These are phyloP conservation scores for Eupithecia subfuscata DNA, from an alignment of 2,888 invertebrate species.

Conservation along the genomic window DNA sequence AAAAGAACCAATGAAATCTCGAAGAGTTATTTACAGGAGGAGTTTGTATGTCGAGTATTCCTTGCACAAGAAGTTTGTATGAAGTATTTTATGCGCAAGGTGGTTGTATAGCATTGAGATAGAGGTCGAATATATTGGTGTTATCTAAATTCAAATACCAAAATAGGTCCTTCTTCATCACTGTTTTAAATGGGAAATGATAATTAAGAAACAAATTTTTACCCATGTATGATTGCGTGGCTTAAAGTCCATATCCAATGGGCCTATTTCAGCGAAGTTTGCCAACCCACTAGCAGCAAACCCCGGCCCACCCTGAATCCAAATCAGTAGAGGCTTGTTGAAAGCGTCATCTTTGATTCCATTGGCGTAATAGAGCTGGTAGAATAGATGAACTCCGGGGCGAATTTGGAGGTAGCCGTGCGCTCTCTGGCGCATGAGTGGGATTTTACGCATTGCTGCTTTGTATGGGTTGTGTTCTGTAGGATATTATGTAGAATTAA, in stretches of 20 bases:
- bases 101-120: no score
- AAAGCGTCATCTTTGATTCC: constrained; percentile 82
- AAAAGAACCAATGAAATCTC: no score
- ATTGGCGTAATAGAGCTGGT: constrained; percentile 93
- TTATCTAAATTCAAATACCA: no score
- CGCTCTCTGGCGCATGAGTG: constrained; percentile 54
- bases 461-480: constrained; percentile 60
- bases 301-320: constrained; percentile 96
- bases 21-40: no score
- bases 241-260: constrained; percentile 86
- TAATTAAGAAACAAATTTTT: constrained; percentile 39
- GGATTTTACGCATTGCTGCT: constrained; percentile 53
- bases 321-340: constrained; percentile 89
- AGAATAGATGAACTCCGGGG: constrained; percentile 90
- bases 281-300: constrained; percentile 93
- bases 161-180: no score
- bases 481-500: not conserved
- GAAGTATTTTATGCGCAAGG: no score
- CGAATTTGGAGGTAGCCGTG: constrained; percentile 91
- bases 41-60: no score
- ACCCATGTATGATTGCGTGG: constrained; percentile 91
- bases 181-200: no score
- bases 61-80: no score
- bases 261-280: constrained; percentile 94
- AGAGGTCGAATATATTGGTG: no score